A percentile compares a stretch with the other conserved stretches of the same genome.
Evolutionary conservation across 2,113 vertebrate genomes (phyloP).

Genomic region (Vanacampus margaritifer): DNA sequence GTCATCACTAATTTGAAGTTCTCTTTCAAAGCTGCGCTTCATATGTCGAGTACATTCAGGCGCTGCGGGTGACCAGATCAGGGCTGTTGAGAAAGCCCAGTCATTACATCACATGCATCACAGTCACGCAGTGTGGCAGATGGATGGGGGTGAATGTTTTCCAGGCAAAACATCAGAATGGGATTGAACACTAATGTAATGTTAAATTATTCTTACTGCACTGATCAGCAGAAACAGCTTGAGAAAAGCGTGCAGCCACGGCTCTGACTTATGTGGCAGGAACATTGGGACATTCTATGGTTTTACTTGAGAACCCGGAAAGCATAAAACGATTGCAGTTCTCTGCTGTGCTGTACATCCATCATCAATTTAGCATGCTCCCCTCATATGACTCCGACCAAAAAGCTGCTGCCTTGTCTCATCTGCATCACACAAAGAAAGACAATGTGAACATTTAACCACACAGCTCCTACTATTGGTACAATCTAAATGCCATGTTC

Average conservation of each 20-base stretch:
- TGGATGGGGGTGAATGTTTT: conserved; percentile 42
- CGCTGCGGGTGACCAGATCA: conserved; percentile 42
- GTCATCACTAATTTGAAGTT: conserved; percentile 75
- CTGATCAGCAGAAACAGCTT: conserved; percentile 43
- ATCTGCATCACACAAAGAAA: not conserved
- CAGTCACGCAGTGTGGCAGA: conserved; percentile 49
- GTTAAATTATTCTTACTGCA: conserved; percentile 35
- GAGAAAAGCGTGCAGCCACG: conserved; percentile 26
- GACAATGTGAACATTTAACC: not conserved
- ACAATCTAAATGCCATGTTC: not conserved
- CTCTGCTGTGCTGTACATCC: conserved; percentile 22
- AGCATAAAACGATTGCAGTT: conserved; percentile 40
- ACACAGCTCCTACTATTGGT: not conserved
- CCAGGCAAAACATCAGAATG: conserved; percentile 57
- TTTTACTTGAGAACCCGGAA: conserved; percentile 43
- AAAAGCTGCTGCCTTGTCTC: conserved; percentile 33
- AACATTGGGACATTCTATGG: conserved; percentile 41
- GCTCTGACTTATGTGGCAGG: conserved; percentile 40
- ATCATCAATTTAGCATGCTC: conserved; percentile 38
- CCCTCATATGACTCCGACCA: conserved; percentile 29
- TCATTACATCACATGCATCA: conserved; percentile 69
- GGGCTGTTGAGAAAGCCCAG: conserved; percentile 50
- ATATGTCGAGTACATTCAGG: conserved; percentile 42
- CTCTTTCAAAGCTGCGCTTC: conserved; percentile 56
- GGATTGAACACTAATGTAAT: conserved; percentile 39